A percentile compares a stretch with the other conserved stretches of the same genome.
phyloP scores from a whole-genome alignment of 2,113 vertebrate genomes.

The Eonycteris spelaea region DNA sequence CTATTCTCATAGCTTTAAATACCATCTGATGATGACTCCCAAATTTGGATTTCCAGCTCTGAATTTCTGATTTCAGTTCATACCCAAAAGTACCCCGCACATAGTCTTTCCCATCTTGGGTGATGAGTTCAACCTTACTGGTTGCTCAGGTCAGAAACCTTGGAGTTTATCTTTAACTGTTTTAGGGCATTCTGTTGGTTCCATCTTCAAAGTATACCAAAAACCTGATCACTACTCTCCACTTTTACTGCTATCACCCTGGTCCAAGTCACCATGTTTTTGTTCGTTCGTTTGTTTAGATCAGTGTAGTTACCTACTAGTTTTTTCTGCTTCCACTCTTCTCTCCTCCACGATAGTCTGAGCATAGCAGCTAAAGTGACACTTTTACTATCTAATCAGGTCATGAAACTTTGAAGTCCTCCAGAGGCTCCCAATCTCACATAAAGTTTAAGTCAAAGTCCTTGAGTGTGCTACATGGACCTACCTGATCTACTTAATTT shows the following conservation, averaged over 20 bases:
- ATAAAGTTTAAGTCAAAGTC: background rate
- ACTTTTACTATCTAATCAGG: background rate
- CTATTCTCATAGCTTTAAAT: background rate
- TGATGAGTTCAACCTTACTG: background rate
- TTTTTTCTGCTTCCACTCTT: background rate
- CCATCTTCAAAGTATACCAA: background rate
- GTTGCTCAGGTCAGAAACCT: background rate
- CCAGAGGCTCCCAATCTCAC: background rate
- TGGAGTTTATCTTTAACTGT: background rate
- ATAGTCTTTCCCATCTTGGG: background rate
- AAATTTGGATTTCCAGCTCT: background rate
- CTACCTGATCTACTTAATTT: background rate
- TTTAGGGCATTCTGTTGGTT: background rate
- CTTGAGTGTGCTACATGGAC: background rate
- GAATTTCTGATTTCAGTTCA: background rate
- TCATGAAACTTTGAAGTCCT: background rate
- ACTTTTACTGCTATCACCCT: background rate
- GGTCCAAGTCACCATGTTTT: background rate
- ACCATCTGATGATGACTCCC: background rate
- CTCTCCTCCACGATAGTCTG: background rate
- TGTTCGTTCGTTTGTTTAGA: background rate
- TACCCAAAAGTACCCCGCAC: background rate
- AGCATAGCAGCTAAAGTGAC: background rate
- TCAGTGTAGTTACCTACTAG: background rate
- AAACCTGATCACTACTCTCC: background rate